A percentile compares a stretch with the other conserved stretches of the same genome.
Conservation (phyloP, 2,888 invertebrate genomes). For the Cyrtodaria siliqua region DNA sequence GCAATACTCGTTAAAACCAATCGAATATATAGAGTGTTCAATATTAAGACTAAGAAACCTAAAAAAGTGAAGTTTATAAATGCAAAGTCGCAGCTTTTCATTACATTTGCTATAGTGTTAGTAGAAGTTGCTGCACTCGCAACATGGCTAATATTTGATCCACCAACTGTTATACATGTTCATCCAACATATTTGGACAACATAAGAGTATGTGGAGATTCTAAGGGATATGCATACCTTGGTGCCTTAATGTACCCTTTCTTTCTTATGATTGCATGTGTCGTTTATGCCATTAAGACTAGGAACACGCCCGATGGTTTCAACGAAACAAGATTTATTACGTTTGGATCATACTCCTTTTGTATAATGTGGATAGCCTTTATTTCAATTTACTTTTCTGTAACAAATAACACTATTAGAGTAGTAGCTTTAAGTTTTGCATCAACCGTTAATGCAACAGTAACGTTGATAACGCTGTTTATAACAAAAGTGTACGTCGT, state of each 20-base stretch:
- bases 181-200: constrained; percentile 81
- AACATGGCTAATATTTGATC: constrained; percentile 87
- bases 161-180: constrained; percentile 85
- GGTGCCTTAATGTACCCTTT: constrained; percentile 88
- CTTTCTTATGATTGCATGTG: constrained; percentile 87
- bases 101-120: constrained; percentile 87
- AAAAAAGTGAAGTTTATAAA: constrained; percentile 86
- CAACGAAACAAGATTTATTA: constrained; percentile 88
- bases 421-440: constrained; percentile 87
- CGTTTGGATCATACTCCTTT: constrained; percentile 88
- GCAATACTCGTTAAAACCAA: constrained; percentile 88
- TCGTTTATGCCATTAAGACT: constrained; percentile 88
- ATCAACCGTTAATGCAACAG: constrained; percentile 87
- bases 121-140: constrained; percentile 87
- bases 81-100: constrained; percentile 87
- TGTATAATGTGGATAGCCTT: constrained; percentile 88
- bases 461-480: constrained; percentile 88
- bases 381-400: constrained; percentile 87
- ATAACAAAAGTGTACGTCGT: constrained; percentile 88
- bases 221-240: constrained; percentile 87
- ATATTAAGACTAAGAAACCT: constrained; percentile 78
- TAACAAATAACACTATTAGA: constrained; percentile 87
- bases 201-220: constrained; percentile 85
- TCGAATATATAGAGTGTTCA: constrained; percentile 88
- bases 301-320: constrained; percentile 89